Base-by-base conservation (phyloP, 2,888 invertebrate genomes). In the Acrobasis suavella region DNA sequence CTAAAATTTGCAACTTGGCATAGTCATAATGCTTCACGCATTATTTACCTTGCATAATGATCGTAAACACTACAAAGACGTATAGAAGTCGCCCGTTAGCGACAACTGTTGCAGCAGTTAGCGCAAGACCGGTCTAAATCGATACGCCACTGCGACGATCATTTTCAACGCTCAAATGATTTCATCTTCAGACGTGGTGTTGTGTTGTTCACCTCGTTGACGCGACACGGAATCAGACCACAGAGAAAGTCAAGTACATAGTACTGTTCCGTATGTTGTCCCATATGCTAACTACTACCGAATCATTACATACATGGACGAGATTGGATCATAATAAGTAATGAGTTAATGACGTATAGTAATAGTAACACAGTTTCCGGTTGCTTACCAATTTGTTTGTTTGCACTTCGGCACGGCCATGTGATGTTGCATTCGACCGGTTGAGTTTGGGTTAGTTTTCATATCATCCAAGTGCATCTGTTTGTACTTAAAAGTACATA, bases 211-310 rank as follows among this genome's bases (percentile, higher is more conserved):
- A 89, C 88, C 84, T 87, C 86, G 80, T 83, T 84, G 86, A 86
- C 84, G 84, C 83, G 86, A 84, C 86, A 86, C 83, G 87, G 88
- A 85, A 89, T 89, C 85, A 77, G 77, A 74, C 49, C 61, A 72
- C 76, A 71, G 83, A 89, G 92, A 91, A 91, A 92, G 91, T 91
- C 89, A 86, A 87, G 86, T 86, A 86, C 87, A 77, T 77, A 79
- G 55, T 61, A 50, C 61, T 51, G 58, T 50, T 15, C 68, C 79
- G 82, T 82, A 79, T 82, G 79, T 81, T 81, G 87, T 82, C 81
- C 87, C 70, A 88, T 86, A 86, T 80, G 75, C 74, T 58, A 58
- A 32, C 59, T 55, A 60, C 65, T 66, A 51, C 81, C 74, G 80
- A 75, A 79, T 78, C 78, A 82, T 86, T 84, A 85, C 83, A 83